Conservation (phyloP, 2,113 vertebrate species). For the Aptenodytes forsteri region DNA sequence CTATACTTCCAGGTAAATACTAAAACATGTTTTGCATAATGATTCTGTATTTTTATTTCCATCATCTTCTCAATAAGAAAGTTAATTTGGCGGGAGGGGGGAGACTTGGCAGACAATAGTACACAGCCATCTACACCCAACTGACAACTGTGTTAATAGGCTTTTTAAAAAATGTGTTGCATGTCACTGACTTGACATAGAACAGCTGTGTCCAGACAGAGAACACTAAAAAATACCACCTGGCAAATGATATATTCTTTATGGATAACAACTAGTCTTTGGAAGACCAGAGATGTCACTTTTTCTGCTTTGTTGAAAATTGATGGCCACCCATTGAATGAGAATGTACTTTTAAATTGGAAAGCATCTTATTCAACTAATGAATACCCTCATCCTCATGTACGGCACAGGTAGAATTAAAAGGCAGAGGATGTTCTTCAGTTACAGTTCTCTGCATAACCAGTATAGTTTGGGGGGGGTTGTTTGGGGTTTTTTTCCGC, state of each 20-base stretch:
- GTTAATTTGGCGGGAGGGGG: neutral
- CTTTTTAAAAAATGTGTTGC: constrained; percentile 61
- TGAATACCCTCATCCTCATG: neutral
- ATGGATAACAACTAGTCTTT: neutral
- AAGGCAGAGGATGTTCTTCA: neutral
- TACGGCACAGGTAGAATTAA: neutral
- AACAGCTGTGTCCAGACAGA: constrained; percentile 49
- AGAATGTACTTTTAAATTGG: constrained; percentile 10
- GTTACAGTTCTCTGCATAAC: neutral
- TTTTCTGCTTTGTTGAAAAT: constrained; percentile 39
- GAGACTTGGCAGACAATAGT: constrained; percentile 62
- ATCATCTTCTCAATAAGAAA: constrained; percentile 56
- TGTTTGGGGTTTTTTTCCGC: neutral
- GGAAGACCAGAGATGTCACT: neutral
- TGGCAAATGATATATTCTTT: constrained; percentile 25
- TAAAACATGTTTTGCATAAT: constrained; percentile 22
- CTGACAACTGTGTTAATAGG: constrained; percentile 41
- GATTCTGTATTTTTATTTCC: constrained; percentile 56
- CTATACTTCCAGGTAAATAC: constrained; percentile 60
- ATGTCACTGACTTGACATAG: constrained; percentile 53
- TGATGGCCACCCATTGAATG: neutral
- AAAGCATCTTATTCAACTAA: neutral
- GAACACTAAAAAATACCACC: constrained; percentile 43
- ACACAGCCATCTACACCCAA: constrained; percentile 51
- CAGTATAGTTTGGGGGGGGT: neutral